Base-by-base conservation (phyloP, 2,797 vertebrate species). In the Xenopus petersii region DNA sequence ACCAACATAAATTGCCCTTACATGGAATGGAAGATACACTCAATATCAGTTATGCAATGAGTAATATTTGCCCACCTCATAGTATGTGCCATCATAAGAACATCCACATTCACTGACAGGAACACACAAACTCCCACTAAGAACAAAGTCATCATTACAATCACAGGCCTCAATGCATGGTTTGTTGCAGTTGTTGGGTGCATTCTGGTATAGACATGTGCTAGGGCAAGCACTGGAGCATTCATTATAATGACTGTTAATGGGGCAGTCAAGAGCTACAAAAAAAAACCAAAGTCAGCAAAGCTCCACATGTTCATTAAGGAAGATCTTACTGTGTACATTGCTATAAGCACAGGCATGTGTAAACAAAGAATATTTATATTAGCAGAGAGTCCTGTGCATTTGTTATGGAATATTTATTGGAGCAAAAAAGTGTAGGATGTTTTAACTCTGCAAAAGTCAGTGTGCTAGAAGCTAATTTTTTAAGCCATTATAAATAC, bases 201-300 rank as follows among this genome's bases (percentile, higher is more conserved):
- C 70, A 47, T 84, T 83, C 51, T 56, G 77, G 15, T 67, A 71
- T 13, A 61, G 17, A 64, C 93, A 94, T 0, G 91, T 90, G 21
- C 88, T 84, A 36, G 89, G 93, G 71, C 92, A 93, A 48, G 87
- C 80, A 77, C 84, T 77, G 12, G 86, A 85, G 73, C 93, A 93
- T 36, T 83, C 59, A 51, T 87, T 81, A 62, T 89, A 93, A 82
- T 92, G 92, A 75, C 91, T 93, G 83, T 92, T 90, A 21, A 82
- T 21, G 7, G 80, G 80, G 64, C 93, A 93, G 2, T 0, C 74
- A 9, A 85, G 74, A 66, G 88, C 93, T 94, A 12, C 26, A 61
- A 36, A 17, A 33, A 56, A 26, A n/a, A 55, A 51, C 1, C 21
- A 21, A 21, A 21, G 21, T 21, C 21, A 21, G 21, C 21, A 21